A percentile compares a stretch with the other conserved stretches of the same genome.
phyloP scores from a whole-genome alignment of 2,797 vertebrate genomes.

The Furcifer pardalis region DNA sequence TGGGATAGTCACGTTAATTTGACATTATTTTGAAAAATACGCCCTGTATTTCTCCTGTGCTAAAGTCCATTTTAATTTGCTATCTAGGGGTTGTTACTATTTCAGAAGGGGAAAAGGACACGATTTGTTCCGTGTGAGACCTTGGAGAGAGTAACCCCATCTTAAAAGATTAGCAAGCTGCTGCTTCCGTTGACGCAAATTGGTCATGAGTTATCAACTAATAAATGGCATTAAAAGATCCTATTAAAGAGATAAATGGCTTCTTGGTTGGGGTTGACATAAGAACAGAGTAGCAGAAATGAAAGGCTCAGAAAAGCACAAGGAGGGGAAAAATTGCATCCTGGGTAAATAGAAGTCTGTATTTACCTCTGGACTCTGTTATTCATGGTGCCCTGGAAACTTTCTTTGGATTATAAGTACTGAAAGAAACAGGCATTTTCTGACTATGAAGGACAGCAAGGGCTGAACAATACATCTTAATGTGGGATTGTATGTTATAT shows the following conservation, averaged over 20 bases:
- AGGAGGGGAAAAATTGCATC: background rate
- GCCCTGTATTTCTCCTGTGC: background rate
- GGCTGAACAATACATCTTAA: background rate
- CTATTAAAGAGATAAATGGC: constrained; percentile 31
- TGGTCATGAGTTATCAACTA: constrained; percentile 16
- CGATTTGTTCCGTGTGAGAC: background rate
- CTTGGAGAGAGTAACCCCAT: background rate
- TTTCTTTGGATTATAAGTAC: background rate
- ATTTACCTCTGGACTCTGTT: constrained; percentile 6
- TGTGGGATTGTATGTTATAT: too few relatives aligned
- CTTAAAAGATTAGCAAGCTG: constrained; percentile 18
- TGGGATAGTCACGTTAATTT: background rate
- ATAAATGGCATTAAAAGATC: constrained; percentile 18
- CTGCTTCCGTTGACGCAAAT: constrained; percentile 35
- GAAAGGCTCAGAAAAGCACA: background rate
- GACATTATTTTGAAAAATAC: background rate
- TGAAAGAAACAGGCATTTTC: too few relatives aligned
- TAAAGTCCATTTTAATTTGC: constrained; percentile 14
- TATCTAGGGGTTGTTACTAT: background rate
- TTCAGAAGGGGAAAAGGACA: background rate
- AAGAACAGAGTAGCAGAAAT: background rate
- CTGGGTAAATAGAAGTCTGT: constrained; percentile 4
- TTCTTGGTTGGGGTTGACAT: background rate
- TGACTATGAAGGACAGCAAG: background rate
- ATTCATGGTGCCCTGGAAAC: background rate